Evolutionary conservation across 1,140 invertebrate genomes (phyloP).

Genomic region (Phocides pigmalion): DNA sequence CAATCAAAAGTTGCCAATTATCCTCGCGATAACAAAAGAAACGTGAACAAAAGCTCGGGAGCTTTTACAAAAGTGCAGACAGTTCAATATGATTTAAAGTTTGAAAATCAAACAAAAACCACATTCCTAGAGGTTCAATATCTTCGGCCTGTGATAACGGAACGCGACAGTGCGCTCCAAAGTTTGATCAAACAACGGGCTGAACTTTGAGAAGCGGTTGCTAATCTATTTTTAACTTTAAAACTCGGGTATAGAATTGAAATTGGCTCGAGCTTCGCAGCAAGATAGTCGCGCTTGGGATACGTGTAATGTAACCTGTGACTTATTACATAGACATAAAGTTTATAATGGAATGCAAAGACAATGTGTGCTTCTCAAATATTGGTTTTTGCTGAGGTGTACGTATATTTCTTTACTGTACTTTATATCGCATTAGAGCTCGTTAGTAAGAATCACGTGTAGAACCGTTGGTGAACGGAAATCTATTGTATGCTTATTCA

Average conservation of each 20-base stretch:
- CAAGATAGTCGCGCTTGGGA: neutral
- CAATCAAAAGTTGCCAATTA: neutral
- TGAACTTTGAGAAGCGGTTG: conserved; percentile 3
- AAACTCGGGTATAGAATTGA: neutral
- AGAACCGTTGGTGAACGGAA: neutral
- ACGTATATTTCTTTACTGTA: conserved; percentile 22
- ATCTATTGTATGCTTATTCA: neutral
- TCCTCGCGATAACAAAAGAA: conserved; percentile 5
- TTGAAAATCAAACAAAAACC: conserved; percentile 21
- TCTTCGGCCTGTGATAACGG: conserved; percentile 33
- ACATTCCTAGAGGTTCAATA: conserved; percentile 31
- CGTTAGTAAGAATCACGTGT: conserved; percentile 8
- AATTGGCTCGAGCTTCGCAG: neutral
- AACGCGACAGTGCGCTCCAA: conserved; percentile 32
- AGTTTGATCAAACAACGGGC: conserved; percentile 33
- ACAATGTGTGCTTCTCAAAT: conserved; percentile 5
- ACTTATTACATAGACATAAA: conserved; percentile 7
- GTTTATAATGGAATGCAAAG: conserved; percentile 1
- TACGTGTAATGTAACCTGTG: neutral
- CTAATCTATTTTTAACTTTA: conserved; percentile 11
- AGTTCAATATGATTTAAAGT: conserved; percentile 28
- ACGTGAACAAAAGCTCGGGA: conserved; percentile 1
- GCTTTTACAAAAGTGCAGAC: conserved; percentile 20
- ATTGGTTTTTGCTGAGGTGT: conserved; percentile 20
- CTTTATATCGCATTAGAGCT: conserved; percentile 13